Conservation (phyloP, 1,140 invertebrate genomes). For the Aphis gossypii region DNA sequence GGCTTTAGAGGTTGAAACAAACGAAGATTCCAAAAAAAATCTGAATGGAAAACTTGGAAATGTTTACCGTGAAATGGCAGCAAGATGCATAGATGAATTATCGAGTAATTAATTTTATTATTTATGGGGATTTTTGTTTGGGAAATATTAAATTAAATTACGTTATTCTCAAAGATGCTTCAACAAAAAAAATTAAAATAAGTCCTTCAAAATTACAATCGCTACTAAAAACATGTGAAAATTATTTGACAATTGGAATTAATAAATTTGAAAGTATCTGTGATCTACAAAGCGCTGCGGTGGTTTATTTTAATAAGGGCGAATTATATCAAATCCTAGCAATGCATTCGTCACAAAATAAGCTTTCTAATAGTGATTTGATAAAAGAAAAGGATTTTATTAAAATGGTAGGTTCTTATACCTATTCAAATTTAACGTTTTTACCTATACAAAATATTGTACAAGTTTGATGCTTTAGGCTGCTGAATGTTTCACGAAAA, state of each 20-base stretch:
- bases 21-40: slow-evolving; percentile 66
- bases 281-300: slow-evolving; percentile 79
- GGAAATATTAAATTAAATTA: not conserved
- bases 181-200: not conserved
- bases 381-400: slow-evolving; percentile 68
- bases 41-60: slow-evolving; percentile 78
- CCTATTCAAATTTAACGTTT: slow-evolving; percentile 58
- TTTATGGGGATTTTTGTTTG: too few relatives aligned
- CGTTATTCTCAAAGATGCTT: slow-evolving; percentile 3
- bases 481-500: slow-evolving; percentile 72
- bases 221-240: slow-evolving; percentile 19
- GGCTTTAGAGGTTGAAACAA: slow-evolving; percentile 67
- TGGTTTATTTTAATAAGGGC: slow-evolving; percentile 82
- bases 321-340: slow-evolving; percentile 79
- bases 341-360: slow-evolving; percentile 66
- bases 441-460: not conserved
- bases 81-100: slow-evolving; percentile 81
- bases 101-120: slow-evolving; percentile 59
- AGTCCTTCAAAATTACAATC: slow-evolving; percentile 24
- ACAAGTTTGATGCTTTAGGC: slow-evolving; percentile 64
- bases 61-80: slow-evolving; percentile 82
- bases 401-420: slow-evolving; percentile 64
- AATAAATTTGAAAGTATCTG: slow-evolving; percentile 73
- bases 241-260: slow-evolving; percentile 67
- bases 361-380: slow-evolving; percentile 9